These are phyloP conservation scores for Gerosis bhagava DNA, from an alignment of 2,888 invertebrate genomes.

Conservation along the genomic window DNA sequence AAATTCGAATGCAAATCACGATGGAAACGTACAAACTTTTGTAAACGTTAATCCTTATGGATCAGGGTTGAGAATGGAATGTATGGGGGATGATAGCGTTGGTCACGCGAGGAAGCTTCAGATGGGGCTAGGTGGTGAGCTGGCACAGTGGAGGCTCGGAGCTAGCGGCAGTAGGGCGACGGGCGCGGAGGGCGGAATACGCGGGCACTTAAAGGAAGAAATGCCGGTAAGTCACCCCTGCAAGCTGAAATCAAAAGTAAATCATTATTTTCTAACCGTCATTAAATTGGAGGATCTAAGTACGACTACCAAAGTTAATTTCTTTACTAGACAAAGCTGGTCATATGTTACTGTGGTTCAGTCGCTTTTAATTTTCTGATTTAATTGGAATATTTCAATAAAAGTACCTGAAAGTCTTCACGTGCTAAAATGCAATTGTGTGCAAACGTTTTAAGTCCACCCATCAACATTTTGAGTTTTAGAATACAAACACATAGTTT, in stretches of 20 bases:
- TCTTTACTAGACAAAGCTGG: too few relatives aligned
- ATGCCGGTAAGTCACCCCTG: slow-evolving; percentile 67
- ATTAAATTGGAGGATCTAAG: too few relatives aligned
- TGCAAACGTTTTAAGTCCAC: too few relatives aligned
- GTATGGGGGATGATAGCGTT: slow-evolving; percentile 42
- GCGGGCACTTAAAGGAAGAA: slow-evolving; percentile 52
- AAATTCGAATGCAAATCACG: slow-evolving; percentile 68
- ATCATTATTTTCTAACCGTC: too few relatives aligned
- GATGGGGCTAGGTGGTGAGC: slow-evolving; percentile 73
- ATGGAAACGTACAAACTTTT: slow-evolving; percentile 37
- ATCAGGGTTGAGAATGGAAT: slow-evolving; percentile 49
- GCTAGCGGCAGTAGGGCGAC: slow-evolving; percentile 68
- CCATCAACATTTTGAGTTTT: too few relatives aligned
- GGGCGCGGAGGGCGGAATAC: slow-evolving; percentile 64
- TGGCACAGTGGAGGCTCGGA: slow-evolving; percentile 70
- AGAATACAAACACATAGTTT: too few relatives aligned
- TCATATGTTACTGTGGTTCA: too few relatives aligned
- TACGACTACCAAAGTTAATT: too few relatives aligned
- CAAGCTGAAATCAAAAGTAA: slow-evolving; percentile 2
- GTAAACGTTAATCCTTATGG: slow-evolving; percentile 39
- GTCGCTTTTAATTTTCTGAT: too few relatives aligned
- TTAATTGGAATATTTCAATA: too few relatives aligned
- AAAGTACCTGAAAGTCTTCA: too few relatives aligned
- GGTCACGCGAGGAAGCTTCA: slow-evolving; percentile 73
- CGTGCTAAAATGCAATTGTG: too few relatives aligned